Evolutionary conservation across 2,888 invertebrate genomes (phyloP).

Genomic region (Tolmerus cingulatus): DNA sequence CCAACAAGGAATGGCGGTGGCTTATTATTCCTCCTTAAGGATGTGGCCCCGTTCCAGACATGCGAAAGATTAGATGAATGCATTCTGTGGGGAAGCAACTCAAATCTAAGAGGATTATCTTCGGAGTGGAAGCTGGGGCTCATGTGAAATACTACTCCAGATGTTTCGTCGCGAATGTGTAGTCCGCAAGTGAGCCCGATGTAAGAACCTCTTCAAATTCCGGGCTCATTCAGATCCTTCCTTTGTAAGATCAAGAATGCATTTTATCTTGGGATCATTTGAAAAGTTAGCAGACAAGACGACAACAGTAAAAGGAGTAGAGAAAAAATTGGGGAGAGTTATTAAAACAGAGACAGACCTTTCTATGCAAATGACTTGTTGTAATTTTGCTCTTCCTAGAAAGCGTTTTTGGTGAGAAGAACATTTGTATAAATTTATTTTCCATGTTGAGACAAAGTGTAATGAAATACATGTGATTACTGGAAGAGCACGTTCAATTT

Average conservation of each 20-base stretch:
- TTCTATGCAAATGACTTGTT: too few relatives aligned
- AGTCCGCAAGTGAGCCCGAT: not conserved
- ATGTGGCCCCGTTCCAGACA: not conserved
- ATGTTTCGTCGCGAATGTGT: not conserved
- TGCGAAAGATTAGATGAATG: not conserved
- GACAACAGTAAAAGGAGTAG: not conserved
- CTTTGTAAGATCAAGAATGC: not conserved
- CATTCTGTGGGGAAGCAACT: not conserved
- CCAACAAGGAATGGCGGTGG: not conserved
- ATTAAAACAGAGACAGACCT: not conserved
- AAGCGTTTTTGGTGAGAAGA: too few relatives aligned
- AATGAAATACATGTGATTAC: too few relatives aligned
- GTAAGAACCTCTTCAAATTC: not conserved
- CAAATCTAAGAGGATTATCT: constrained; percentile 8
- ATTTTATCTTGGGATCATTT: not conserved
- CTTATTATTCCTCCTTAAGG: not conserved
- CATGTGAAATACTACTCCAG: not conserved
- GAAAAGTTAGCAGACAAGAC: not conserved
- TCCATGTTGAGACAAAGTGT: too few relatives aligned
- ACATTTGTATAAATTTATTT: too few relatives aligned
- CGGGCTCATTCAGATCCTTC: not conserved
- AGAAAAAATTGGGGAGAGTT: not conserved
- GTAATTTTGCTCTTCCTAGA: too few relatives aligned
- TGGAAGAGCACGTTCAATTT: too few relatives aligned
- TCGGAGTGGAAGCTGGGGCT: not conserved